Percentiles rank a stretch among this genome's conserved stretches.
Evolutionary conservation across 2,888 invertebrate species (phyloP).

Genomic region (Eupithecia dodoneata): DNA sequence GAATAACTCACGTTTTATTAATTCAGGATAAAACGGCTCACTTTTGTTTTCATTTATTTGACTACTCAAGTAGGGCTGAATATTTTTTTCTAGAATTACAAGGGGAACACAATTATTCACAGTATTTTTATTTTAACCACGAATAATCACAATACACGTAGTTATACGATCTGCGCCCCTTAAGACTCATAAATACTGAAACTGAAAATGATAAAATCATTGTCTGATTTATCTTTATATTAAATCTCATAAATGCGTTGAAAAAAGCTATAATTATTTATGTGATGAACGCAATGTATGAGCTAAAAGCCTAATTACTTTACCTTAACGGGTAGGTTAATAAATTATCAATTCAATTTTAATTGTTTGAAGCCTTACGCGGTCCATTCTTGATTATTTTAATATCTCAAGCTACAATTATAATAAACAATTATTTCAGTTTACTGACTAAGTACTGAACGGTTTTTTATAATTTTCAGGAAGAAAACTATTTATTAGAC

Average conservation of each 20-base stretch:
- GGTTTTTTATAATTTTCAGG: no score
- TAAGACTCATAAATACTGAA: not conserved
- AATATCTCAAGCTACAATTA: not conserved
- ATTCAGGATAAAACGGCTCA: not conserved
- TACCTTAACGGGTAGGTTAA: slow-evolving; percentile 32
- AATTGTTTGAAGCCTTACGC: slow-evolving; percentile 52
- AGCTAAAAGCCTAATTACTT: not conserved
- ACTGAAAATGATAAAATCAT: slow-evolving; percentile 9
- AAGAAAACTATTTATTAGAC: no score
- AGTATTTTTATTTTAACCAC: not conserved
- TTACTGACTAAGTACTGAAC: no score
- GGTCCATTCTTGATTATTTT: slow-evolving; percentile 38
- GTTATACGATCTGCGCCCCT: no score
- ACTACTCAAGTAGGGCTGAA: not conserved
- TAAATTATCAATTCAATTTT: slow-evolving; percentile 44
- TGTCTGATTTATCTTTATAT: not conserved
- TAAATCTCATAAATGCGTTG: not conserved
- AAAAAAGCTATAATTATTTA: slow-evolving; percentile 7
- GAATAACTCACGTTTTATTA: slow-evolving; percentile 28
- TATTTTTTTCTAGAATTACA: not conserved
- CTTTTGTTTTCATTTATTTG: not conserved
- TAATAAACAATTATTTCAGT: not conserved
- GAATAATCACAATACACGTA: no score
- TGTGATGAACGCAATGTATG: slow-evolving; percentile 1
- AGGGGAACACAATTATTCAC: not conserved